Conservation (phyloP, 2,113 vertebrate genomes). For the Cheirogaleus medius region DNA sequence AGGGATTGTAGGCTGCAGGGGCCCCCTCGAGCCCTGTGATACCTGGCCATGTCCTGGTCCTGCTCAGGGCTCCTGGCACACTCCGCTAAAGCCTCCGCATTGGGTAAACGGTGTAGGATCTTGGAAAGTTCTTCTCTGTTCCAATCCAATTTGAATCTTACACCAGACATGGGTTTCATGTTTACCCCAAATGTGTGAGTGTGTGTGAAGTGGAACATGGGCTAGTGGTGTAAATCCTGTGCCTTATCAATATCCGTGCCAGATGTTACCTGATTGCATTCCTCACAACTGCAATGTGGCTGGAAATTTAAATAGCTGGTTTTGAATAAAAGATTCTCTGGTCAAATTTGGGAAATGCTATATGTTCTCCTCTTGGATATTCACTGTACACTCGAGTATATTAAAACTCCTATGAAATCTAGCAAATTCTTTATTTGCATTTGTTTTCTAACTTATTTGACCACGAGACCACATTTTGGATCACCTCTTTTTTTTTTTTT, state of each 20-base stretch:
- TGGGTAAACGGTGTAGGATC: not conserved
- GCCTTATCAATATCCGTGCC: not conserved
- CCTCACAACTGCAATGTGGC: not conserved
- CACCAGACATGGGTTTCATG: not conserved
- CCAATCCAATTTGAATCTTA: not conserved
- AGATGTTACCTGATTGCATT: not conserved
- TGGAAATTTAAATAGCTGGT: not conserved
- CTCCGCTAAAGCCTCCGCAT: not conserved
- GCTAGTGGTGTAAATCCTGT: not conserved
- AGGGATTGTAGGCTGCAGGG: not conserved
- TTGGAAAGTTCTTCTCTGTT: not conserved
- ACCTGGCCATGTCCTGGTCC: not conserved
- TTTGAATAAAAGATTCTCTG: not conserved
- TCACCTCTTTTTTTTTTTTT: not conserved
- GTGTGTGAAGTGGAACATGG: not conserved
- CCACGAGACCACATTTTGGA: not conserved
- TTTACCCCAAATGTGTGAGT: not conserved
- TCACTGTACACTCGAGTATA: not conserved
- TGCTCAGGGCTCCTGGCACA: not conserved
- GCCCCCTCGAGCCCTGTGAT: not conserved
- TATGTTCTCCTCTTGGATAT: conserved; percentile 10
- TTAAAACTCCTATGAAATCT: not conserved
- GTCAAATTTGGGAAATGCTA: not conserved
- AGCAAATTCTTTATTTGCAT: not conserved
- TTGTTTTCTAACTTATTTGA: not conserved